phyloP scores from a whole-genome alignment of 2,888 invertebrate genomes.

The Synergus gifuensis region DNA sequence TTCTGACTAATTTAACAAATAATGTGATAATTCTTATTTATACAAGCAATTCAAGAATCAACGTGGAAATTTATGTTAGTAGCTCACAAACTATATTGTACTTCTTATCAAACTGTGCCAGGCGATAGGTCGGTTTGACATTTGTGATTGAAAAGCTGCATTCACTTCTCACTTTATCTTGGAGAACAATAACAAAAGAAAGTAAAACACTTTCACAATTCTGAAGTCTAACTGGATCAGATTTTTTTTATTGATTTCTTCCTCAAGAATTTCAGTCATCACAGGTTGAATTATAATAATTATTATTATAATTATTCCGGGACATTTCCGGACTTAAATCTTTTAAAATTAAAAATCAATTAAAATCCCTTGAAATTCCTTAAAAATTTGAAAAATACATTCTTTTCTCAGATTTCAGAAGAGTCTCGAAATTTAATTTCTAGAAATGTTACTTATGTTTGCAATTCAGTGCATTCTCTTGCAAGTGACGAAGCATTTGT shows the following conservation, averaged over 20 bases:
- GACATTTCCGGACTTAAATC: no score
- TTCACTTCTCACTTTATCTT: background rate
- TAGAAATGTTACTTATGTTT: background rate
- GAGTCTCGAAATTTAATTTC: background rate
- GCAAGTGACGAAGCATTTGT: slow-evolving; percentile 9
- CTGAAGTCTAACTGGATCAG: background rate
- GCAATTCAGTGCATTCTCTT: background rate
- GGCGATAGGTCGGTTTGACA: slow-evolving; percentile 4
- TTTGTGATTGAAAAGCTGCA: slow-evolving; percentile 13
- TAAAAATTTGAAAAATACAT: background rate
- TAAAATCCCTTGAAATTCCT: no score
- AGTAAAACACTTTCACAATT: background rate
- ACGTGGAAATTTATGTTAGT: slow-evolving; percentile 8
- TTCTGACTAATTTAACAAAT: slow-evolving; percentile 12
- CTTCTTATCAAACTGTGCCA: slow-evolving; percentile 31
- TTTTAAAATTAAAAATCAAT: no score
- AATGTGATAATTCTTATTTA: background rate
- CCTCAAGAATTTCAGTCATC: background rate
- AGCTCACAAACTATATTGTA: background rate
- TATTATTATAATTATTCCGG: no score
- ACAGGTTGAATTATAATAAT: no score
- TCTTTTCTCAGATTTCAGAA: background rate
- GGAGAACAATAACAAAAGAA: background rate
- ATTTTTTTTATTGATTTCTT: background rate
- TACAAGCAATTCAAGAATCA: background rate